phyloP scores from a whole-genome alignment of 64 coral and sea anemone genomes.

The Porites lutea region DNA sequence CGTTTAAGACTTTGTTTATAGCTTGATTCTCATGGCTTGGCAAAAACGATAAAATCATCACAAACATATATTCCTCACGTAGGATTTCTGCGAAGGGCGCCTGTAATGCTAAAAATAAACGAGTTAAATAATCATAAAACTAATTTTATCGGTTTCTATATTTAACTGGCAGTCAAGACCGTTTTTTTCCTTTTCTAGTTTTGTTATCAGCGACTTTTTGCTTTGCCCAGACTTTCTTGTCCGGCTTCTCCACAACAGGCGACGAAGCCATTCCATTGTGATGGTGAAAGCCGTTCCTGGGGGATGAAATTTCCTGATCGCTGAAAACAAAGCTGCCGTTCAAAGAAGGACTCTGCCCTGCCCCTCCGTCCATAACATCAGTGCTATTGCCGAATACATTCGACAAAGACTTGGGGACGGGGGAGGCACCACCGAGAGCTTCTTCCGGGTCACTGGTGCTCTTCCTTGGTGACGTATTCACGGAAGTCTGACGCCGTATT shows the following conservation, averaged over 20 bases:
- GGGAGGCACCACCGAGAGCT: background rate
- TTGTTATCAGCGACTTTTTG: slow-evolving; percentile 21
- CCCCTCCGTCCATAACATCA: background rate
- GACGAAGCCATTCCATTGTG: too few species aligned
- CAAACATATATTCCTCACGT: too few species aligned
- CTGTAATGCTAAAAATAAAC: too few species aligned
- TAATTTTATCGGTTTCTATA: too few species aligned
- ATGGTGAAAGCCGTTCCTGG: background rate
- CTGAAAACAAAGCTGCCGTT: background rate
- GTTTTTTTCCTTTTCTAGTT: slow-evolving; percentile 16
- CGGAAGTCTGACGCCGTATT: background rate
- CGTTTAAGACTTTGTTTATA: too few species aligned
- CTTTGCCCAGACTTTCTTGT: slow-evolving; percentile 31
- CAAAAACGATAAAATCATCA: too few species aligned
- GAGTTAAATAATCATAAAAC: too few species aligned
- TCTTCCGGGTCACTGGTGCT: background rate
- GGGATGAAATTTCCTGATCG: background rate
- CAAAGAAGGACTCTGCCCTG: background rate
- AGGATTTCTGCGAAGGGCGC: too few species aligned
- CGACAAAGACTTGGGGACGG: background rate
- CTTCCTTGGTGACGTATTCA: background rate
- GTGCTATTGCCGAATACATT: background rate
- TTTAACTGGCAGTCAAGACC: background rate
- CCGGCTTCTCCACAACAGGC: background rate
- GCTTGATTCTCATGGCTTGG: too few species aligned